Evolutionary conservation across 1,140 invertebrate species (phyloP).

Genomic region (Steinernema khuongi): DNA sequence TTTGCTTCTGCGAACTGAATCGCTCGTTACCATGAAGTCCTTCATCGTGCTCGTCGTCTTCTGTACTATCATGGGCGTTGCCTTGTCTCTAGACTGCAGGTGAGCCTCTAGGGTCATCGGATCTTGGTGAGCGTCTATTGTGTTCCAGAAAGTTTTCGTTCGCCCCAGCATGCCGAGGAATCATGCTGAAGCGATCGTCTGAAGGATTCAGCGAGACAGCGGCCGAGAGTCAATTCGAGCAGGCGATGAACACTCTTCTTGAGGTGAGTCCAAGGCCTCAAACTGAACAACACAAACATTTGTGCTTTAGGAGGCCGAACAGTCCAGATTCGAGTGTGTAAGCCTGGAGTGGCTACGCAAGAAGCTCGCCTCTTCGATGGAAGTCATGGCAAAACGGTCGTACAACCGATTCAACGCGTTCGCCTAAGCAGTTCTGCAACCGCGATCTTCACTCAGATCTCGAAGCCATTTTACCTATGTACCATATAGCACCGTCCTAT

Average conservation of each 20-base stretch:
- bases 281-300: not conserved
- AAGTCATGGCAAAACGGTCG: not conserved
- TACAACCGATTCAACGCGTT: conserved; percentile 3
- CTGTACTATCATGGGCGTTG: conserved; percentile 6
- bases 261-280: not conserved
- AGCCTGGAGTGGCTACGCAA: not conserved
- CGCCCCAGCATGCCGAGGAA: conserved; percentile 38
- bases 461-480: not conserved
- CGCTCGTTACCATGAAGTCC: not conserved
- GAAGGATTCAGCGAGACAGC: not conserved
- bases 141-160: conserved; percentile 40
- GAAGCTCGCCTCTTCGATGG: not conserved
- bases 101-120: not conserved
- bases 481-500: too few species aligned
- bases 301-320: not conserved
- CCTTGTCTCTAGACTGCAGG: conserved; percentile 29
- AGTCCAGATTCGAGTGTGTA: not conserved
- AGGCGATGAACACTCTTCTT: not conserved
- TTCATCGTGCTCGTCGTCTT: conserved; percentile 17
- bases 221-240: not conserved
- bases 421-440: not conserved
- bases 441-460: not conserved
- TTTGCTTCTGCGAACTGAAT: not conserved
- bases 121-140: not conserved
- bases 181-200: conserved; percentile 35